phyloP scores from a whole-genome alignment of 2,888 invertebrate species.

The Megastigmus dorsalis region DNA sequence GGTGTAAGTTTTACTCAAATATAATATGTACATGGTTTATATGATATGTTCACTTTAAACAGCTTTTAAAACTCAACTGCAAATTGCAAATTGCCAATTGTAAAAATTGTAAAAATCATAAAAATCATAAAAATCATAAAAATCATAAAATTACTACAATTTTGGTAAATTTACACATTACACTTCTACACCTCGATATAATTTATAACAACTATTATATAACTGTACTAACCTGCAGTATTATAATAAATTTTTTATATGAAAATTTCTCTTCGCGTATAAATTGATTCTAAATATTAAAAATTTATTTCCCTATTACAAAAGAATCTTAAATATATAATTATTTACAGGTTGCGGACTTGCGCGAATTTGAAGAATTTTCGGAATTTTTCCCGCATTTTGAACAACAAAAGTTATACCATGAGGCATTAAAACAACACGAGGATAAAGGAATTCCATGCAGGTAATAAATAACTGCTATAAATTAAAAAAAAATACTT shows the following conservation, averaged over 20 bases:
- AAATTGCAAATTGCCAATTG: neutral
- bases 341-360: conserved; percentile 83
- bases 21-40: neutral
- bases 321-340: neutral
- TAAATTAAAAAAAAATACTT: neutral
- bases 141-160: neutral
- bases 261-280: no score
- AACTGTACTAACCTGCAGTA: neutral
- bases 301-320: no score
- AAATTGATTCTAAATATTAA: no score
- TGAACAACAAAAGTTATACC: conserved; percentile 89
- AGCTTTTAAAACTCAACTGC: neutral
- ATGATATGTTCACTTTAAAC: neutral
- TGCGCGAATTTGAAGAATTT: conserved; percentile 92
- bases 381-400: conserved; percentile 85
- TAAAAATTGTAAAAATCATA: neutral
- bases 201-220: neutral
- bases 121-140: neutral
- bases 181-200: neutral
- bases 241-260: neutral
- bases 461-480: conserved; percentile 76
- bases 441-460: conserved; percentile 84
- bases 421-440: conserved; percentile 87
- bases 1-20: conserved; percentile 76
- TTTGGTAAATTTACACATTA: neutral